A percentile compares a stretch with the other conserved stretches of the same genome.
phyloP scores from a whole-genome alignment of 2,113 vertebrate genomes.

The Callaeas wilsoni region DNA sequence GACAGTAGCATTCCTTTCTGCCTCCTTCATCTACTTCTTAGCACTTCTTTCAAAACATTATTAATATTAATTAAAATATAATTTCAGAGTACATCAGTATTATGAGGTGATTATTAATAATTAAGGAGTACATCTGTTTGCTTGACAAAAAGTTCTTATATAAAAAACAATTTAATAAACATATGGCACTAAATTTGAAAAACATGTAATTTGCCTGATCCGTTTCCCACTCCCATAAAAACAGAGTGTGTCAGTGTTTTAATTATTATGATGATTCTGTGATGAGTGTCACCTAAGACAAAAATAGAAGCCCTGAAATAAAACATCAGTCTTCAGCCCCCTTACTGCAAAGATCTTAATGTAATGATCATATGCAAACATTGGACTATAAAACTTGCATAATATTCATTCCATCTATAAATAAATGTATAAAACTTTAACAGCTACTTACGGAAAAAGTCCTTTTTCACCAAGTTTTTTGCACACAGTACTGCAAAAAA shows the following conservation, averaged over 20 bases:
- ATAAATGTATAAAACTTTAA: constrained; percentile 44
- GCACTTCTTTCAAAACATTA: not conserved
- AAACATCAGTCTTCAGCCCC: not conserved
- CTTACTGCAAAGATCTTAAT: not conserved
- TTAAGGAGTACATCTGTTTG: not conserved
- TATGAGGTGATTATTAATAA: not conserved
- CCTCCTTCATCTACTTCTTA: not conserved
- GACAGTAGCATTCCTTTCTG: not conserved
- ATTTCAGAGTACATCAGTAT: not conserved
- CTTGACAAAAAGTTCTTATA: not conserved
- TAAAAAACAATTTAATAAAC: not conserved
- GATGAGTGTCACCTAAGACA: not conserved
- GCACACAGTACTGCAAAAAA: constrained; percentile 91
- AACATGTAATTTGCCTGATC: not conserved
- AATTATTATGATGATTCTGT: not conserved
- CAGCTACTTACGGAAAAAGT: constrained; percentile 95
- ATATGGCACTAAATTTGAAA: not conserved
- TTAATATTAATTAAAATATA: constrained; percentile 24
- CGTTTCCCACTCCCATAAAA: not conserved
- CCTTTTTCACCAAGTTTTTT: constrained; percentile 98
- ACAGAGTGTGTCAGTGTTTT: not conserved
- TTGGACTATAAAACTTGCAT: not conserved
- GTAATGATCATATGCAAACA: not conserved
- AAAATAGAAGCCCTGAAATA: not conserved
- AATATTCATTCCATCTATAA: constrained; percentile 5